Percentiles rank a stretch among this genome's conserved stretches.
phyloP scores from a whole-genome alignment of 64 coral and sea anemone genomes.

The Trachythela sp. region DNA sequence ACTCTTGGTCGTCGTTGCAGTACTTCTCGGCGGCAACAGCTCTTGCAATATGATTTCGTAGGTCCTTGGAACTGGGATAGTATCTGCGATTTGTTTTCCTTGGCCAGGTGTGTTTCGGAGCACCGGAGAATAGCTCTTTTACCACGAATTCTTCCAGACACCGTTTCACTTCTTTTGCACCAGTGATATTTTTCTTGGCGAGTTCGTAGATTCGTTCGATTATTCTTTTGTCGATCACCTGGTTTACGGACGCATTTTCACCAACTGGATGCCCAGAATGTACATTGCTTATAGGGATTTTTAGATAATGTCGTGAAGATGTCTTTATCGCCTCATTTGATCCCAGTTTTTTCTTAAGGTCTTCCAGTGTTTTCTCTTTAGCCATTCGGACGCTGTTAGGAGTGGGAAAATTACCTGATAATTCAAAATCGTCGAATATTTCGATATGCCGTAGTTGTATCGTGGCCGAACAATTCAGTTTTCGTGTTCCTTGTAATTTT shows the following conservation, averaged over 20 bases:
- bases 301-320: slow-evolving; percentile 10
- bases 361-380: slow-evolving; percentile 1
- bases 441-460: slow-evolving; percentile 21
- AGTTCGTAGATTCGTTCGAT: slow-evolving; percentile 38
- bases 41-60: slow-evolving; percentile 42
- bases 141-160: slow-evolving; percentile 26
- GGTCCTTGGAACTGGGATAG: slow-evolving; percentile 42
- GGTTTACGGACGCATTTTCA: background rate
- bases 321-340: background rate
- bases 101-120: background rate
- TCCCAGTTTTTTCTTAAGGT: background rate
- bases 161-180: background rate
- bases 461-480: background rate
- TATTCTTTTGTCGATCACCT: slow-evolving; percentile 37
- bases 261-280: slow-evolving; percentile 34
- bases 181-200: background rate
- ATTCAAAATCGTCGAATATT: slow-evolving; percentile 22
- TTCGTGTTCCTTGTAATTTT: slow-evolving; percentile 12
- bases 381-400: background rate
- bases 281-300: slow-evolving; percentile 17
- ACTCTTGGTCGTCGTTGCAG: no score
- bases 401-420: background rate
- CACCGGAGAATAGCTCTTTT: background rate
- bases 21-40: slow-evolving; percentile 13
- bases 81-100: slow-evolving; percentile 33